Base-by-base conservation (phyloP, 2,888 invertebrate genomes). In the Ennomos erosarius region DNA sequence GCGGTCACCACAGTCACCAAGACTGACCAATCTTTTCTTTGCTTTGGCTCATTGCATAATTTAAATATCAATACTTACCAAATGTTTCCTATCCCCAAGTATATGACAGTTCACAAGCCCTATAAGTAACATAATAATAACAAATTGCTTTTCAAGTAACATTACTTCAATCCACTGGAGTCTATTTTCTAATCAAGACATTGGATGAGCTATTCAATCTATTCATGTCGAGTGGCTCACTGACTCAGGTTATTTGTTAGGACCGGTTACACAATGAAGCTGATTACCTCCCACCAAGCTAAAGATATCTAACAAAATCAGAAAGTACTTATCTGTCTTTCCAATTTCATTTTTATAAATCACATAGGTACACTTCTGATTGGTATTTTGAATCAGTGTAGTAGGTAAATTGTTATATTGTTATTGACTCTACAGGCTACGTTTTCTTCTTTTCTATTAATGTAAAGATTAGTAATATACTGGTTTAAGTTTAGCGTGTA, bases 31-130 rank as follows among this genome's bases (percentile, higher is more conserved):
- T 16, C 16, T 16, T 16, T 16, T 16, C 16, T 16, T 16, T 16
- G 16, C 16, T 16, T 16, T 16, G 3, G 1, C 16, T 16, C 3
- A 3, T 16, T 16, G 1, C 16, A 16, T 33, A n/a, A 10, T n/a
- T 46, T 40, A 26, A 40, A 42, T 13, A n/a, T n/a, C 10, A 33
- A 16, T 10, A 67, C 85, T 81, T 77, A 89, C 88, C 82, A 88
- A 59, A 55, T 85, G 76, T 13, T 69, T 67, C 68, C 76, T 87
- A 64, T 87, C 88, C 8, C 78, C 80, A 9, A 75, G 59, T 36
- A 90, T 65, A 73, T 90, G 90, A 37, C 79, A 68, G 10, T 78
- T 52, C 11, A 71, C 64, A 9, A 68, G 39, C 35, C 64, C 60
- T 46, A 71, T 46, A 38, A 72, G 11, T 13, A 70, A 43, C 10